Evolutionary conservation across 2,888 invertebrate genomes (phyloP).

Genomic region (Aspidiotus destructor): DNA sequence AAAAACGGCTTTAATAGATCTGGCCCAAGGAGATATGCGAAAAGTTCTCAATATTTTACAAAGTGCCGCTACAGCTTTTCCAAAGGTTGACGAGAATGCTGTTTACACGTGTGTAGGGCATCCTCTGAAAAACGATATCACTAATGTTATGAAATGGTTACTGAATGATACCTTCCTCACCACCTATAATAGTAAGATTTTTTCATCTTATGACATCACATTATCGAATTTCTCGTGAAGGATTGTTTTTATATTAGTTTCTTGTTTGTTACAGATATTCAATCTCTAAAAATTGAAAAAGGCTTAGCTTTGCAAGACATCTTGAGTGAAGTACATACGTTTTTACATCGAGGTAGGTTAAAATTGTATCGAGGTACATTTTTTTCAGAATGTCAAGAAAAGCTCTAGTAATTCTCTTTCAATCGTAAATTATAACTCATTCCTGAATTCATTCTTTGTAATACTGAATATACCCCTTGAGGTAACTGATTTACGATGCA

Average conservation of each 20-base stretch:
- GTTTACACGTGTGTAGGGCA: conserved; percentile 96
- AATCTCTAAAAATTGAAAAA: conserved; percentile 74
- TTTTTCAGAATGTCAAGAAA: neutral
- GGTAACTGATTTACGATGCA: too few species aligned
- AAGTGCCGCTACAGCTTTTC: conserved; percentile 89
- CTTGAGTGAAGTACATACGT: conserved; percentile 77
- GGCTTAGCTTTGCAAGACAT: conserved; percentile 91
- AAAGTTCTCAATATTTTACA: conserved; percentile 93
- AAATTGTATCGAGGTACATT: neutral
- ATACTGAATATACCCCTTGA: too few species aligned
- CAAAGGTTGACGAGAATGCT: conserved; percentile 75
- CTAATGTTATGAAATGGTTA: conserved; percentile 76
- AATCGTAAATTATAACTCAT: too few species aligned
- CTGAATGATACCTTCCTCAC: conserved; percentile 63
- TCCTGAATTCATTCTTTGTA: too few species aligned
- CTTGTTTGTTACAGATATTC: conserved; percentile 51
- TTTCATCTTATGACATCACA: neutral
- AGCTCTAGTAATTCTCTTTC: too few species aligned
- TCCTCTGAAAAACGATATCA: conserved; percentile 81
- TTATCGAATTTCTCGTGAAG: neutral
- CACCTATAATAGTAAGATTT: conserved; percentile 61
- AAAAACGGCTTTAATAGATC: conserved; percentile 71
- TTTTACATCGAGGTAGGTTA: conserved; percentile 73
- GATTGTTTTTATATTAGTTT: conserved; percentile 33
- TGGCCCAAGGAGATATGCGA: conserved; percentile 96